Conservation (phyloP, 2,797 vertebrate species). For the Apogon talboti region DNA sequence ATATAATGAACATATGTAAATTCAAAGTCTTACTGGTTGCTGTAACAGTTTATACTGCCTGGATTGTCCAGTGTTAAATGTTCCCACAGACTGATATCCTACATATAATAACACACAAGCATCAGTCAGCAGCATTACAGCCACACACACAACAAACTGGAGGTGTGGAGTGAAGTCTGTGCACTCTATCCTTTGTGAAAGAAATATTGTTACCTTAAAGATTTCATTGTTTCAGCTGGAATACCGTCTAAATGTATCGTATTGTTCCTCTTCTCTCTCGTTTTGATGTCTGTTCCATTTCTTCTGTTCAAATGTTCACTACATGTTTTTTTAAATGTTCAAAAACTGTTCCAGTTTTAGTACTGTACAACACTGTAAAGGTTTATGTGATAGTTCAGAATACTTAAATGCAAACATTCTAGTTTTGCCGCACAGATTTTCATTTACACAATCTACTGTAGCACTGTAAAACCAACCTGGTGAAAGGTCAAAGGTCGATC, state of each 20-base stretch:
- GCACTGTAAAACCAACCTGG: slow-evolving; percentile 66
- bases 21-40: no score
- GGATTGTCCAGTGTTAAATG: no score
- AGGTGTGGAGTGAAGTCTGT: no score
- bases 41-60: no score
- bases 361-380: slow-evolving; percentile 80
- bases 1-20: no score
- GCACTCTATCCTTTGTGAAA: slow-evolving; percentile 48
- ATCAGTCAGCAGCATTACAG: no score
- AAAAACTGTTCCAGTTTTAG: slow-evolving; percentile 44
- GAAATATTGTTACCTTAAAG: slow-evolving; percentile 55
- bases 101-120: no score
- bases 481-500: slow-evolving; percentile 61
- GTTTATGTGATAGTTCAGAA: slow-evolving; percentile 56
- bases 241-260: slow-evolving; percentile 45
- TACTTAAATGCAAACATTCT: slow-evolving; percentile 44
- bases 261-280: slow-evolving; percentile 31
- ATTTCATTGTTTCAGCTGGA: slow-evolving; percentile 56
- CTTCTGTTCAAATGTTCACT: slow-evolving; percentile 32
- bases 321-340: slow-evolving; percentile 33
- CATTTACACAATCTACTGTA: slow-evolving; percentile 63
- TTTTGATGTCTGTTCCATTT: slow-evolving; percentile 38
- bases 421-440: slow-evolving; percentile 45
- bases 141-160: no score
- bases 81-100: no score